A percentile compares a stretch with the other conserved stretches of the same genome.
Evolutionary conservation across 1,140 invertebrate genomes (phyloP).

Genomic region (Drosophila takahashii): DNA sequence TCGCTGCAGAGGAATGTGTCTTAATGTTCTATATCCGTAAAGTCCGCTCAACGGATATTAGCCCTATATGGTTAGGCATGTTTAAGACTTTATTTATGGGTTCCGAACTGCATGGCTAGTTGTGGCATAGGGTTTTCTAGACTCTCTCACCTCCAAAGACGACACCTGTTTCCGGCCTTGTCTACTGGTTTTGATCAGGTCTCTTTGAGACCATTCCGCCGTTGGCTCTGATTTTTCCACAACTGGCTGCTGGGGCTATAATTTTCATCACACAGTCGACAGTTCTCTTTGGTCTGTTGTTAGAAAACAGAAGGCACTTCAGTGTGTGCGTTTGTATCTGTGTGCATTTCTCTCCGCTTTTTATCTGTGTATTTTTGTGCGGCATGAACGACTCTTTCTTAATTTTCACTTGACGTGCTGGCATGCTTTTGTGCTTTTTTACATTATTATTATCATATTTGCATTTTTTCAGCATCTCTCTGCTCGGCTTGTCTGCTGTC

Average conservation of each 20-base stretch:
- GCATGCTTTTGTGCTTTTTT: constrained; percentile 63
- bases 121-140: constrained; percentile 8
- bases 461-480: constrained; percentile 51
- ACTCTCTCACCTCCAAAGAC: constrained; percentile 40
- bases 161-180: constrained; percentile 73
- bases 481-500: constrained; percentile 10
- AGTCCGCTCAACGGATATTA: constrained; percentile 16
- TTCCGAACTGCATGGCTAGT: constrained; percentile 3
- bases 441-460: constrained; percentile 82
- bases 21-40: constrained; percentile 23
- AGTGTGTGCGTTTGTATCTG: constrained; percentile 2
- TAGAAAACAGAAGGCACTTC: constrained; percentile 34
- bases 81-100: constrained; percentile 37
- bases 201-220: constrained; percentile 10
- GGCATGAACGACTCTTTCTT: constrained; percentile 57
- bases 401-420: constrained; percentile 80
- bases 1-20: constrained; percentile 9
- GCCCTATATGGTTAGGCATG: constrained; percentile 18
- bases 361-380: constrained; percentile 2
- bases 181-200: constrained; percentile 49
- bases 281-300: constrained; percentile 31
- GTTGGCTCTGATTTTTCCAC: constrained; percentile 13
- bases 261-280: constrained; percentile 66
- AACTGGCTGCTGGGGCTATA: constrained; percentile 44
- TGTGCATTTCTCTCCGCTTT: constrained; percentile 25